Base-by-base conservation (phyloP, 2,113 vertebrate species). In the Calyptomena viridis region DNA sequence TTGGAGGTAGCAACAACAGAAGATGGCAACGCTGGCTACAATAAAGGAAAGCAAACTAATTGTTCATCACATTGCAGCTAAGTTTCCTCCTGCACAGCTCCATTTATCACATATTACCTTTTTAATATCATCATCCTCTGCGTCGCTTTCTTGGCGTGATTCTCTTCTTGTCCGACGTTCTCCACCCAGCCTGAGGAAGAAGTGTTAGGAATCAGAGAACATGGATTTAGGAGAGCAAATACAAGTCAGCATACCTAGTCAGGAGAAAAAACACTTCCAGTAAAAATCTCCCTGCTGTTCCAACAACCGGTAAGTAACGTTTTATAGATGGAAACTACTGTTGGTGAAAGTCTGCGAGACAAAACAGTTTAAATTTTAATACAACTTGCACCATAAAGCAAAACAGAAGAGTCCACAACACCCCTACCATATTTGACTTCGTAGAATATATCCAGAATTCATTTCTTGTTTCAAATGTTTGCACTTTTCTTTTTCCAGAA, bases 1-100 rank as follows among this genome's bases (percentile, higher is more conserved):
- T 99, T 99, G 99, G 99, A 99, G 99, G 99, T 99, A 99, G 99
- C 99, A 97, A 99, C 99, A 92, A 99, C 99, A 68, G 99, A 99
- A 98, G 99, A 99, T 98, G 99, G 99, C 98, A 99, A 99, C 91
- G 99, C 99, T 96, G 99, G 99, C 99, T 99, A 50, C 13, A 94
- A 67, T 3, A 86, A 42, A 88, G 14, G 53, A 68, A 86, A 92
- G 86, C 59, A 59, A 93, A 64, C 77, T 18, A 28, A 16, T 86
- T 37, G 40, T 28, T 91, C 47, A 80, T 81, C 20, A 12, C 16
- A 33, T 71, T 79, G 53, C 20, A 79, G 35, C 5, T 3, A n/a
- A 3, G 6, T n/a, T 87, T 52, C 55, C 59, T 58, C 22, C 75
- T 77, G 52, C 37, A 68, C 47, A 30, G 78, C 28, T 55, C 73